phyloP scores from a whole-genome alignment of 2,113 vertebrate genomes.

The Eretmochelys imbricata region DNA sequence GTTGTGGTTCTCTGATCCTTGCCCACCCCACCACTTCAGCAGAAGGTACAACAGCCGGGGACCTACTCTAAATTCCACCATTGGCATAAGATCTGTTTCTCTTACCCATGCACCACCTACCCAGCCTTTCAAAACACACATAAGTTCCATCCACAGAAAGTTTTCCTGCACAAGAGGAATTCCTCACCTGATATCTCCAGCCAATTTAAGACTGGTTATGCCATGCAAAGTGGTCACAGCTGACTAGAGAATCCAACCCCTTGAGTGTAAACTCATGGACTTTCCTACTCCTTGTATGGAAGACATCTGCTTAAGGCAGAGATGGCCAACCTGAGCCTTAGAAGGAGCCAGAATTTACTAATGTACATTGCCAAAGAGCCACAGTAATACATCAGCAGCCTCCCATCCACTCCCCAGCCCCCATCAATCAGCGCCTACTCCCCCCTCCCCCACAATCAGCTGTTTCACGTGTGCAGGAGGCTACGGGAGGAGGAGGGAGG shows the following conservation, averaged over 20 bases:
- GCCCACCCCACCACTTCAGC: too few species aligned
- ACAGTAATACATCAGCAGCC: too few species aligned
- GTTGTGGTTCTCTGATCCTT: too few species aligned
- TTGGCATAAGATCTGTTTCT: background rate
- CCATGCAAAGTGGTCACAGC: background rate
- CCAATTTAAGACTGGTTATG: background rate
- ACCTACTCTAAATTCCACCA: background rate
- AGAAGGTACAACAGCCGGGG: too few species aligned
- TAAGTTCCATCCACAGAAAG: background rate
- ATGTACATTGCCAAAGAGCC: too few species aligned
- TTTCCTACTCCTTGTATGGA: fast-evolving
- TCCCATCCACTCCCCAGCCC: too few species aligned
- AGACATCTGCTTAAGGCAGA: background rate
- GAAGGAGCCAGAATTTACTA: too few species aligned
- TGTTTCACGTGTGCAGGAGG: too few species aligned
- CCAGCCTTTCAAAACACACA: background rate
- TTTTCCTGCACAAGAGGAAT: background rate
- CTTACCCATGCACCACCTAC: background rate
- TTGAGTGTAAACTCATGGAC: background rate
- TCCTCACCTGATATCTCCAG: background rate
- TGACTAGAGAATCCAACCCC: background rate
- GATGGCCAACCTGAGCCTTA: too few species aligned
- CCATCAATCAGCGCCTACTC: too few species aligned
- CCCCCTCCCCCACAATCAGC: too few species aligned
- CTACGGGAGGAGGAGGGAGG: too few species aligned